These are phyloP conservation scores for Monochamus saltuarius DNA, from an alignment of 1,140 invertebrate genomes.

Conservation along the genomic window DNA sequence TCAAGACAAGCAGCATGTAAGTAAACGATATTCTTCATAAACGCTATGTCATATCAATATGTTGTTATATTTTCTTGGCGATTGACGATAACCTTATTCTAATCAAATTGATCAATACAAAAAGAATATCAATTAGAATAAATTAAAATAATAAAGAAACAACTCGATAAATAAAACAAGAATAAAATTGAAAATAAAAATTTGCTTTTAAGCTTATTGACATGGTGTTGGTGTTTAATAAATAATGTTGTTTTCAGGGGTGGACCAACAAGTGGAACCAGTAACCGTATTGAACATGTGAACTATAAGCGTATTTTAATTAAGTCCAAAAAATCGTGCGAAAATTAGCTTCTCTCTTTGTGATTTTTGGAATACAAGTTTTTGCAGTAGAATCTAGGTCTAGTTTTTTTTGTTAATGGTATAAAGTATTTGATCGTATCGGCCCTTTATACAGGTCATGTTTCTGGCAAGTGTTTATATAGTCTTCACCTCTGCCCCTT, in stretches of 20 bases:
- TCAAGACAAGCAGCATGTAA: conserved; percentile 48
- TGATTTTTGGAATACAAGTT: conserved; percentile 47
- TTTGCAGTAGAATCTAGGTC: conserved; percentile 42
- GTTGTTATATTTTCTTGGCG: too few species aligned
- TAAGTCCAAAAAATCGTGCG: conserved; percentile 42
- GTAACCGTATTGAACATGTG: conserved; percentile 33
- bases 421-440: conserved; percentile 29
- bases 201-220: too few species aligned
- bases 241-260: conserved; percentile 36
- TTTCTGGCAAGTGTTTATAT: conserved; percentile 10
- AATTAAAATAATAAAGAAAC: too few species aligned
- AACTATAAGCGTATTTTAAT: conserved; percentile 45
- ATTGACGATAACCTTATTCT: too few species aligned
- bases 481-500: conserved; percentile 15
- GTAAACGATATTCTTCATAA: too few species aligned
- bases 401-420: conserved; percentile 34
- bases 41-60: too few species aligned
- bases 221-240: too few species aligned
- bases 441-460: conserved; percentile 31
- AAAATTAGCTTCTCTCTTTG: conserved; percentile 46
- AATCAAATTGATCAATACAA: too few species aligned
- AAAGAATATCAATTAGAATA: neutral
- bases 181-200: too few species aligned
- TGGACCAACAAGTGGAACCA: conserved; percentile 49
- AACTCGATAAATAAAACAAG: too few species aligned